A percentile compares a stretch with the other conserved stretches of the same genome.
phyloP scores from a whole-genome alignment of 1,140 invertebrate genomes.

The Bombus consobrinus region DNA sequence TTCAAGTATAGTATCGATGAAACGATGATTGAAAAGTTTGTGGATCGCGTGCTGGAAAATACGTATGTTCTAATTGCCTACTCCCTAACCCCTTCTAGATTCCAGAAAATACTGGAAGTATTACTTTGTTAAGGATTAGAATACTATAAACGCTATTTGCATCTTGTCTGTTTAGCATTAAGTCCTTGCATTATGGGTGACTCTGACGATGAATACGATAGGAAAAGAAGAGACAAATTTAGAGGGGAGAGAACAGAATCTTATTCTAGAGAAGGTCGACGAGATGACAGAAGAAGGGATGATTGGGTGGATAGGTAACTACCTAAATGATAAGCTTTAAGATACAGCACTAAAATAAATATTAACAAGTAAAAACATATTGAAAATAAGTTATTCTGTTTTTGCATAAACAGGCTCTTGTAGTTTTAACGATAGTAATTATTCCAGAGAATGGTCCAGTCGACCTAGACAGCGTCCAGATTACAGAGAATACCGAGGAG shows the following conservation, averaged over 20 bases:
- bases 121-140: not conserved
- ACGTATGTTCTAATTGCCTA: not conserved
- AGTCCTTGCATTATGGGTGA: slow-evolving; percentile 87
- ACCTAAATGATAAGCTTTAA: too few species aligned
- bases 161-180: not conserved
- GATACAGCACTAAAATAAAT: not conserved
- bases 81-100: slow-evolving; percentile 7
- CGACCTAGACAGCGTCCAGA: slow-evolving; percentile 85
- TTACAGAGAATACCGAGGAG: slow-evolving; percentile 88
- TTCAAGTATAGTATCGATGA: not conserved
- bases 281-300: slow-evolving; percentile 88
- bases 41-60: not conserved
- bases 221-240: slow-evolving; percentile 94
- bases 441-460: slow-evolving; percentile 85
- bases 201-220: slow-evolving; percentile 95
- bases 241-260: slow-evolving; percentile 91
- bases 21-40: not conserved
- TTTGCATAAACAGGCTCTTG: not conserved
- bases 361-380: not conserved
- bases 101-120: not conserved
- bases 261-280: slow-evolving; percentile 89
- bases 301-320: slow-evolving; percentile 89
- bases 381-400: fast-evolving
- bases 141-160: not conserved
- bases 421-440: slow-evolving; percentile 63